phyloP scores from a whole-genome alignment of 2,797 vertebrate species.

The Pseudocheirus occidentalis region DNA sequence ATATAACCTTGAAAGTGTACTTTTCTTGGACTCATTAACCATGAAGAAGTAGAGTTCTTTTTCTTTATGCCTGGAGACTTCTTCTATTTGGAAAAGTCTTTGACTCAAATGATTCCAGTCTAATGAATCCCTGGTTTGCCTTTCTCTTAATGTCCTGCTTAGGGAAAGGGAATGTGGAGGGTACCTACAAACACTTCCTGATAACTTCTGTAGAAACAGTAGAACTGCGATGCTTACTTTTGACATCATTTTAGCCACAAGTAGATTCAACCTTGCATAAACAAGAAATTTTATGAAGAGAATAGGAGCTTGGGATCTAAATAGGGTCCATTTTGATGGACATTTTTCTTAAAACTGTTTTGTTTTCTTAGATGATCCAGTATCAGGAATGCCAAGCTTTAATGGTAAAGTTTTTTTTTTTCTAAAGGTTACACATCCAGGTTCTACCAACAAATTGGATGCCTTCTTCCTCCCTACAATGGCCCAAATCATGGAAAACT shows the following conservation, averaged over 20 bases:
- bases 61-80: slow-evolving; percentile 1
- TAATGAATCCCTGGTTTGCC: slow-evolving; percentile 4
- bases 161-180: neutral
- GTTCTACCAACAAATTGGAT: neutral
- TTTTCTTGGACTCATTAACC: slow-evolving; percentile 9
- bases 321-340: neutral
- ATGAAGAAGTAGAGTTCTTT: neutral
- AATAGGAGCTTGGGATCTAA: neutral
- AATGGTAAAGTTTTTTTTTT: neutral
- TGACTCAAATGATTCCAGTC: slow-evolving; percentile 23
- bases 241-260: neutral
- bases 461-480: neutral
- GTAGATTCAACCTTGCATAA: neutral
- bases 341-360: slow-evolving; percentile 32
- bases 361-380: neutral
- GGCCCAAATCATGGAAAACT: neutral
- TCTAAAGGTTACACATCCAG: neutral
- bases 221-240: neutral
- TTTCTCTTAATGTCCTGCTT: neutral
- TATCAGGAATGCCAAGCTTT: neutral
- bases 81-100: slow-evolving; percentile 12
- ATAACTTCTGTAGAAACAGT: neutral
- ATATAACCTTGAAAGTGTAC: slow-evolving; percentile 66
- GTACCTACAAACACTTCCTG: neutral
- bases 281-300: neutral